Percentiles rank a stretch among this genome's conserved stretches.
These are phyloP conservation scores for Urosaurus nigricauda DNA, from an alignment of 2,797 vertebrate species.

Conservation along the genomic window DNA sequence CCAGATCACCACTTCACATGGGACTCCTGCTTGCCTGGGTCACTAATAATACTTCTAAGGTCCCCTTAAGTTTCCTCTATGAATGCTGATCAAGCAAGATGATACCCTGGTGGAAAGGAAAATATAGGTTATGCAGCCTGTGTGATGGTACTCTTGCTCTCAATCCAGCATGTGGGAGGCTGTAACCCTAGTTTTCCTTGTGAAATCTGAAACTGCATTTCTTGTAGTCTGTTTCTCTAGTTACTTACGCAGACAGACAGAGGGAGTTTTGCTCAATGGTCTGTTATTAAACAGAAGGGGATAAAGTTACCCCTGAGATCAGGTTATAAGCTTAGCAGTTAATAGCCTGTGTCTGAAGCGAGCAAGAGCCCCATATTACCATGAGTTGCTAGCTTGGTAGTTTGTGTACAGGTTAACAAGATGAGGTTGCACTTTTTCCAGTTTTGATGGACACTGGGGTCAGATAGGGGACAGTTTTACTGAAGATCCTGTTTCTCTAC, in stretches of 20 bases:
- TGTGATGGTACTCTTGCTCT: not conserved
- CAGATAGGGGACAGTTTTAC: constrained; percentile 25
- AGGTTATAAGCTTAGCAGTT: constrained; percentile 39
- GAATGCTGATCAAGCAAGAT: constrained; percentile 1
- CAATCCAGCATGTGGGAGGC: not conserved
- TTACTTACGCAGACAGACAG: constrained; percentile 2
- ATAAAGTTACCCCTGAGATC: constrained; percentile 57
- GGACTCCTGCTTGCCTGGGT: not conserved
- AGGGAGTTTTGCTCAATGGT: constrained; percentile 62
- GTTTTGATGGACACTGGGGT: not conserved
- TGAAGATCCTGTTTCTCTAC: constrained; percentile 9
- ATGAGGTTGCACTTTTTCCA: not conserved
- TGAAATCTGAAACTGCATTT: constrained; percentile 43
- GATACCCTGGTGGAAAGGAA: not conserved
- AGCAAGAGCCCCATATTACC: not conserved
- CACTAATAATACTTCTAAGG: rapidly evolving
- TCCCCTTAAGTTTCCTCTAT: not conserved
- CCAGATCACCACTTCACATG: not conserved
- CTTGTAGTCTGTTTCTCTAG: constrained; percentile 16
- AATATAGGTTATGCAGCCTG: not conserved
- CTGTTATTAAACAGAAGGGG: constrained; percentile 58
- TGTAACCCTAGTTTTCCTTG: rapidly evolving
- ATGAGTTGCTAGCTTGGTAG: rapidly evolving
- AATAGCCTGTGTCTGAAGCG: not conserved
- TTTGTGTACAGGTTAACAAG: not conserved